Conservation (phyloP, 2,888 invertebrate genomes). For the Cremastinae sp. region DNA sequence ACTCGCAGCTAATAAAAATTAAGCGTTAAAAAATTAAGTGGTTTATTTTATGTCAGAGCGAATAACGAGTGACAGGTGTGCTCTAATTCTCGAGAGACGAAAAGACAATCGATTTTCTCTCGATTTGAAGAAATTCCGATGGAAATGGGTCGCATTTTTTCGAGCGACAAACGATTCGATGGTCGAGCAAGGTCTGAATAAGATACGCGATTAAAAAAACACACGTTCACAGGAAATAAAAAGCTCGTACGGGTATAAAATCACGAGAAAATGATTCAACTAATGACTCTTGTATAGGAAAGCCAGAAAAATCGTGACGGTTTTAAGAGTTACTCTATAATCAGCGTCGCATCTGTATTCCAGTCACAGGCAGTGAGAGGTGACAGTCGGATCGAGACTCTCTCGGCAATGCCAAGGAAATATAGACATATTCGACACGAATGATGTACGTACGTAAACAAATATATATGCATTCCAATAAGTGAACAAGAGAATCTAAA, state of each 20-base stretch:
- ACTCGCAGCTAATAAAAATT: no score
- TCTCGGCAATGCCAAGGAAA: slow-evolving; percentile 16
- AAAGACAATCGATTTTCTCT: no score
- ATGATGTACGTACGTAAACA: slow-evolving; percentile 9
- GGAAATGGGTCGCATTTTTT: no score
- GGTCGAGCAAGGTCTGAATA: background rate
- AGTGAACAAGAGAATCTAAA: no score
- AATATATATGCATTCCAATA: no score
- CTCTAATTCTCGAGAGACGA: no score
- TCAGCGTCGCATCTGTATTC: slow-evolving; percentile 70
- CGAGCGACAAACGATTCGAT: background rate
- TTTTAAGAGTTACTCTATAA: slow-evolving; percentile 67
- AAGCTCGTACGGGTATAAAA: slow-evolving; percentile 3
- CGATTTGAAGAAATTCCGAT: no score
- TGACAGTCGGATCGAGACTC: slow-evolving; percentile 39
- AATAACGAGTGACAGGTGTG: no score
- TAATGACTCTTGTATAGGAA: slow-evolving; percentile 70
- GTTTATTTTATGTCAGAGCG: no score
- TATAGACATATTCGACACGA: slow-evolving; percentile 32
- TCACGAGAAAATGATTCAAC: slow-evolving; percentile 51
- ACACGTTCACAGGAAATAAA: background rate
- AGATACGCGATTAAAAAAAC: background rate
- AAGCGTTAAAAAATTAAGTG: no score
- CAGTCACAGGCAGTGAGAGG: slow-evolving; percentile 75
- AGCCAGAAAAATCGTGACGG: slow-evolving; percentile 75